These are phyloP conservation scores for Sipha maydis DNA, from an alignment of 2,888 invertebrate genomes.

Conservation along the genomic window DNA sequence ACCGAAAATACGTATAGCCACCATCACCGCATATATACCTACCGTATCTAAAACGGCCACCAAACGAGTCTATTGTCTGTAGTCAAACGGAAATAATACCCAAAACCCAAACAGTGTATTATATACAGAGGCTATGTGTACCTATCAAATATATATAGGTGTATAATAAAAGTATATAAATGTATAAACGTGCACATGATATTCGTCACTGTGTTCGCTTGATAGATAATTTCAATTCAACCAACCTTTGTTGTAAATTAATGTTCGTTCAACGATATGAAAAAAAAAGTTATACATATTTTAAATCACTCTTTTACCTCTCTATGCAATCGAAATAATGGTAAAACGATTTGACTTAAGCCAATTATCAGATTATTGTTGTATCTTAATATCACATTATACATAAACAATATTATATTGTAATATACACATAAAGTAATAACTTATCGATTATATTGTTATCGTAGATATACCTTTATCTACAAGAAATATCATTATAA, in stretches of 20 bases:
- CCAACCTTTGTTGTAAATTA: background rate
- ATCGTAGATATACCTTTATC: background rate
- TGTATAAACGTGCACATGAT: background rate
- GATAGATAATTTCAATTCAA: background rate
- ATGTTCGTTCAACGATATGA: background rate
- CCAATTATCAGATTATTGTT: too few species aligned
- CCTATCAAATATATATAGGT: background rate
- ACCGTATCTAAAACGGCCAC: conserved; percentile 51
- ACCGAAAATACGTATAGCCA: conserved; percentile 21
- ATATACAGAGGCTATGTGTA: background rate
- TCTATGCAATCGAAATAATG: background rate
- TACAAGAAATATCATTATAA: background rate
- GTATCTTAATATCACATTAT: background rate
- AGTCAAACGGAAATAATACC: conserved; percentile 41
- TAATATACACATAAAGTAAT: background rate
- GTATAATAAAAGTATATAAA: background rate
- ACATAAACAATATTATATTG: too few species aligned
- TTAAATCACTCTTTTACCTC: background rate
- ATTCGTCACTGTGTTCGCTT: conserved; percentile 5
- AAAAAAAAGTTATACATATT: background rate
- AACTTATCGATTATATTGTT: background rate
- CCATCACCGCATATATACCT: background rate
- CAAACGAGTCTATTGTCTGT: conserved; percentile 47
- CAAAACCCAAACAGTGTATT: background rate
- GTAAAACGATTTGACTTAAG: background rate